These are phyloP conservation scores for Hirtodrosophila cameraria DNA, from an alignment of 2,888 invertebrate species.

Conservation along the genomic window DNA sequence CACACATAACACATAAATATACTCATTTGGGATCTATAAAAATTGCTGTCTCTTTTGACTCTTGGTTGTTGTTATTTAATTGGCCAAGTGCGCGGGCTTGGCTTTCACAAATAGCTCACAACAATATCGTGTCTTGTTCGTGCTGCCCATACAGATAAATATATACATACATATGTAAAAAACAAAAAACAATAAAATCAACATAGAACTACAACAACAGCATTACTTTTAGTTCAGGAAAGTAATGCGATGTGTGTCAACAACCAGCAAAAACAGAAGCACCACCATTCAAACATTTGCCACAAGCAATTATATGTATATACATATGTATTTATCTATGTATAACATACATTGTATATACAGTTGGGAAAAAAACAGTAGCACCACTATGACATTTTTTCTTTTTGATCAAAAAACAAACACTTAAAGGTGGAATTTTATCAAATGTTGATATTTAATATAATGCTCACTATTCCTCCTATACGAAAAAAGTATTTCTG, in stretches of 20 bases:
- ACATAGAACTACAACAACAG: conserved; percentile 21
- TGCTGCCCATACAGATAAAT: conserved; percentile 63
- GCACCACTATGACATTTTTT: no score
- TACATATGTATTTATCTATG: not conserved
- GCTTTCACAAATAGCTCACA: conserved; percentile 68
- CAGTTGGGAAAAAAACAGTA: no score
- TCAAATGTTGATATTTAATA: no score
- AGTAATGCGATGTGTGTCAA: conserved; percentile 41
- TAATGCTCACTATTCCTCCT: no score
- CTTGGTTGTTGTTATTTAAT: conserved; percentile 47
- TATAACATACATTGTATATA: not conserved
- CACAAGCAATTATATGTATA: conserved; percentile 28
- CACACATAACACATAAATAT: not conserved
- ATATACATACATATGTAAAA: not conserved
- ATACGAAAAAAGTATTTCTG: no score
- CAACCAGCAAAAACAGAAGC: conserved; percentile 25
- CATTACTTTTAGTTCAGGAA: conserved; percentile 4
- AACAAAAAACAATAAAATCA: not conserved
- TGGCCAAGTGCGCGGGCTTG: conserved; percentile 63
- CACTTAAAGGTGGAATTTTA: no score
- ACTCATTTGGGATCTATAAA: conserved; percentile 15
- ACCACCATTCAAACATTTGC: conserved; percentile 38
- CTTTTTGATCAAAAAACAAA: no score
- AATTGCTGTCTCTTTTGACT: conserved; percentile 17
- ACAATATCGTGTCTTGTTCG: conserved; percentile 43